Evolutionary conservation across 2,888 invertebrate species (phyloP), one percentile per base, ranked within the genome.

Genomic region (Watsonalla cultraria): DNA sequence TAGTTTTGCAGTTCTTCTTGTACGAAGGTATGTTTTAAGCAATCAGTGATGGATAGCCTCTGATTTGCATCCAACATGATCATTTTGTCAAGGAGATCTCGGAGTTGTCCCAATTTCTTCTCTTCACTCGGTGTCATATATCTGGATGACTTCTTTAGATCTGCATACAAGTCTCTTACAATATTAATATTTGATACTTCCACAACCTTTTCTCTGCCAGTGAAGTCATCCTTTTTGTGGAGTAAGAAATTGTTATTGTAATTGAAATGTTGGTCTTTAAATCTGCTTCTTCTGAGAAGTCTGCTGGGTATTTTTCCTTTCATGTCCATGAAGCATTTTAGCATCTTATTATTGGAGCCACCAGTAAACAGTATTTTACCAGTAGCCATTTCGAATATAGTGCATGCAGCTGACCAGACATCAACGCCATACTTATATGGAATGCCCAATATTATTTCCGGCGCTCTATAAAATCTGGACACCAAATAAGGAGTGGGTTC

Each of bases 321-420:
- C 46, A 99, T 90, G 76, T 99, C 99, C 98, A 99, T 99, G 84
- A 98, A 97, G 87, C 95, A 96, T 87, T 99, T 99, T 57, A 99
- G 91, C 99, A 99, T 99, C 91, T 96, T 96, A 85, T 99, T 99
- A 89, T 99, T 99, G 6, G 98, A 96, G 83, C 96, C 96, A 53
- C 99, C 99, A 54, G 98, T 95, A 80, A 99, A 99, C 90, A 99
- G 93, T 65, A 99, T 99, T 88, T 96, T 96, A 35, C 99, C 99
- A 5, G 99, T 99, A 80, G 99, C 99, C 71, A 99, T 83, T 90
- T 99, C 99, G 84, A 96, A 99, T 66, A 99, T 95, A 42, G 99
- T 99, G 78, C 98, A 98, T n/a, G 97, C 99, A 13, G 98, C 96
- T 39, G 99, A 98, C 99, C 99, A 99, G 92, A 98, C 94, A 85